Base-by-base conservation (phyloP, 2,888 invertebrate species). In the Marasmarcha lunaedactyla region DNA sequence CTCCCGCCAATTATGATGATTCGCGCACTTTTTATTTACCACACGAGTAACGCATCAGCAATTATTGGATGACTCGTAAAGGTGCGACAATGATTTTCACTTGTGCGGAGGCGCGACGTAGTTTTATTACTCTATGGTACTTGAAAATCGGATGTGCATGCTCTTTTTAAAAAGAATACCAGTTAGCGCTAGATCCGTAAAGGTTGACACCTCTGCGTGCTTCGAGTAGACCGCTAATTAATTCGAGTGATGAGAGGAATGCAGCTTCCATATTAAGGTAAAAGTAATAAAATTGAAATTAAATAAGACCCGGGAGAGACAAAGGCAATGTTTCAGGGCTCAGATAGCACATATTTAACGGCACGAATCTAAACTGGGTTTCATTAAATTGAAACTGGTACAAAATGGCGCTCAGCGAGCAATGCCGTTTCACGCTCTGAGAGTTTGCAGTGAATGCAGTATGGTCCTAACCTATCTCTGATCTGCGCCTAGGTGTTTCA, bases 1-100 rank as follows among this genome's bases (percentile, higher is more conserved):
- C 81, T 81, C 78, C 63, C 74, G 68, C 83, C 81, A 81, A 83
- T 79, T 78, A 79, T 64, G 64, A 70, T 60, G 69, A 68, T 9
- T 11, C 3, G 30, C 9, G 30, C 70, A 69, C 68, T 79, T 77
- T 78, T 79, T 77, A 76, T 77, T 78, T 74, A 76, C 66, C 70
- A 63, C 66, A 71, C 30, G 30, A 30, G 71, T 69, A 69, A 71
- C 70, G 73, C 69, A 63, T 65, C 71, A 71, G 69, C 76, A 77
- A 73, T 78, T 76, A 79, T 79, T 76, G 69, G 63, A 72, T 74
- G 71, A 69, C 59, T 67, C 68, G 62, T 59, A 60, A 69, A 62
- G 71, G 62, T 65, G 59, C 59, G 36, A 27, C 40, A n/a, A 30
- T 20, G 26, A 58, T 58, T 57, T 61, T 54, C 57, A 50, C 55